Conservation (phyloP, 2,113 vertebrate species). For the Fukomys damarensis region DNA sequence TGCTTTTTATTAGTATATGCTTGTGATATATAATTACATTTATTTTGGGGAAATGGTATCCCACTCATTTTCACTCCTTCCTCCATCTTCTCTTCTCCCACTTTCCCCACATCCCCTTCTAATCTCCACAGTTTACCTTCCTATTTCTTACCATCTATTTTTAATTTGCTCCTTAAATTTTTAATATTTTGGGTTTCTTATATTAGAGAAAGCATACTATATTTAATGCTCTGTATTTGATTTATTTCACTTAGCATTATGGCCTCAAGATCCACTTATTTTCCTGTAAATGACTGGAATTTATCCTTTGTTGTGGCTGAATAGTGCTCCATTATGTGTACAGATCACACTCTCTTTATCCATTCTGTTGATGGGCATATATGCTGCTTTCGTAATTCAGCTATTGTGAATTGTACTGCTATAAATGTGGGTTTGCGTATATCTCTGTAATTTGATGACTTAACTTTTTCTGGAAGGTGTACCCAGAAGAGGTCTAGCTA, state of each 20-base stretch:
- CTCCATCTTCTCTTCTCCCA: background rate
- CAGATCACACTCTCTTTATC: background rate
- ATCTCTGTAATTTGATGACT: background rate
- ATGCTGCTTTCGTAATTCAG: background rate
- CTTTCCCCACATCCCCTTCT: background rate
- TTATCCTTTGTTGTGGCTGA: background rate
- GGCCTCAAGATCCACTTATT: background rate
- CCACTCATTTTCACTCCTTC: background rate
- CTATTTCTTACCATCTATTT: background rate
- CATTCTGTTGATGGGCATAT: background rate
- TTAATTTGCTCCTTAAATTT: background rate
- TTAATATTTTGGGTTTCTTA: background rate
- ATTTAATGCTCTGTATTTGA: background rate
- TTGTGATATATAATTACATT: background rate
- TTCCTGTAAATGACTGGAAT: background rate
- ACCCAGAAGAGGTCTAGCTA: background rate
- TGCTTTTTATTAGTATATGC: background rate
- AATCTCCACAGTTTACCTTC: background rate
- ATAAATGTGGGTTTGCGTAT: background rate
- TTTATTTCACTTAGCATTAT: background rate
- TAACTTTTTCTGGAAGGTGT: background rate
- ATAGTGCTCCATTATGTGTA: background rate
- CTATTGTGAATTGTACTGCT: background rate
- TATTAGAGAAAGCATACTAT: background rate
- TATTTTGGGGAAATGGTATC: background rate